A percentile compares a stretch with the other conserved stretches of the same genome.
These are phyloP conservation scores for Nothocercus julius DNA, from an alignment of 2,113 vertebrate genomes.

Conservation along the genomic window DNA sequence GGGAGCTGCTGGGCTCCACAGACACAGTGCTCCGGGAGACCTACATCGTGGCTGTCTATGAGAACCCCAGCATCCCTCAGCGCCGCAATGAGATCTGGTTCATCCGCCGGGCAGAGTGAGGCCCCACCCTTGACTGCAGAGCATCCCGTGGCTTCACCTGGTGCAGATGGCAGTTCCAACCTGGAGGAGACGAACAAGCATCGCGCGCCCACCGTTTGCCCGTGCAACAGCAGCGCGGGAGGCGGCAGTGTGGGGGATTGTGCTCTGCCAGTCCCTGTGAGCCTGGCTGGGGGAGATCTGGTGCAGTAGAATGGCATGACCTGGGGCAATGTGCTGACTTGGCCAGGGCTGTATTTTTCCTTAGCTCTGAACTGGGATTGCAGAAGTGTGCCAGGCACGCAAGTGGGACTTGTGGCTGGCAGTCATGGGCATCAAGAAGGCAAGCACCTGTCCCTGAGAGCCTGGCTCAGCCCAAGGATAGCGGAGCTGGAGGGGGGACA, in stretches of 20 bases:
- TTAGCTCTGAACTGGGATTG: not conserved
- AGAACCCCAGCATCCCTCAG: conserved; percentile 82
- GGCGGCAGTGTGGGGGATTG: not conserved
- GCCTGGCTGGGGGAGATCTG: not conserved
- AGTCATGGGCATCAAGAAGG: not conserved
- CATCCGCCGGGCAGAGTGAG: conserved; percentile 65
- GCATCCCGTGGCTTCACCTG: not conserved
- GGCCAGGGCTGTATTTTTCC: not conserved
- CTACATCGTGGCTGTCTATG: conserved; percentile 83
- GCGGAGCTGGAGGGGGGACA: not conserved
- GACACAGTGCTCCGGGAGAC: conserved; percentile 59
- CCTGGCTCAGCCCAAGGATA: not conserved
- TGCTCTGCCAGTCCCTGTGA: not conserved
- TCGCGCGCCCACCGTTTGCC: not conserved
- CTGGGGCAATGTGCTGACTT: not conserved
- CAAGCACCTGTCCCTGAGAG: not conserved
- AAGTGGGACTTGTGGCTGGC: not conserved
- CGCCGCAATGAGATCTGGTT: conserved; percentile 91
- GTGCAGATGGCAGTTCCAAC: conserved; percentile 34
- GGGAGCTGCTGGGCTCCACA: conserved; percentile 77
- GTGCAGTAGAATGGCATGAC: not conserved
- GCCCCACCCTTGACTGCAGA: not conserved
- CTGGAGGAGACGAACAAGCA: not conserved
- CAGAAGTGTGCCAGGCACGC: not conserved
- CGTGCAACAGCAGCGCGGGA: not conserved